Percentiles rank a stretch among this genome's conserved stretches.
These are phyloP conservation scores for Iphiclides podalirius DNA, from an alignment of 2,888 invertebrate species.

Conservation along the genomic window DNA sequence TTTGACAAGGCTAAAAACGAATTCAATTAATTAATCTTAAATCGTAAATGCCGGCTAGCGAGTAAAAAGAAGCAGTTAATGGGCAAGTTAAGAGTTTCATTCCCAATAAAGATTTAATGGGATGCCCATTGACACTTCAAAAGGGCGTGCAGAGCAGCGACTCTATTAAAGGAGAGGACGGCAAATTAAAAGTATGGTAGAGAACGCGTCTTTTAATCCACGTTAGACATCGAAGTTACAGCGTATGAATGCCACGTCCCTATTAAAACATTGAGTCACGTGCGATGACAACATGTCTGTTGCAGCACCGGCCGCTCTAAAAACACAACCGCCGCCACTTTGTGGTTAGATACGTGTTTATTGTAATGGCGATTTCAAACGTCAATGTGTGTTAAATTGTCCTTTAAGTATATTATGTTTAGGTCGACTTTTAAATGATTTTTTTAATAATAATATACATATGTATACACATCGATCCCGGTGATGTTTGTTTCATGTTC, in stretches of 20 bases:
- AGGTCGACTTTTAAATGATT: neutral
- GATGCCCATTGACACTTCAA: neutral
- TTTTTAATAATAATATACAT: neutral
- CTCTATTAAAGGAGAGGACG: neutral
- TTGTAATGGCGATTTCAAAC: neutral
- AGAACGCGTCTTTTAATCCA: too few species aligned
- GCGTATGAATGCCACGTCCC: conserved; percentile 3
- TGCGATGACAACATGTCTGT: conserved; percentile 25
- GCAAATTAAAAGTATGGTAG: too few species aligned
- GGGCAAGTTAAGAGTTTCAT: neutral
- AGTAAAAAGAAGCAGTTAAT: neutral
- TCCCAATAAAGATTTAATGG: neutral
- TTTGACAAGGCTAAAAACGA: neutral
- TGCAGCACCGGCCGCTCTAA: conserved; percentile 11
- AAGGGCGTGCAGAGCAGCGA: neutral
- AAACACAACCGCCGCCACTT: conserved; percentile 5
- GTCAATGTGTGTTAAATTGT: neutral
- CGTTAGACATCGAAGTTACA: neutral
- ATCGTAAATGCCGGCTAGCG: neutral
- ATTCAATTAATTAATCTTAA: neutral
- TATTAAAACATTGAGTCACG: conserved; percentile 28
- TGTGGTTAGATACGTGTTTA: conserved; percentile 8
- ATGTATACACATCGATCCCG: too few species aligned
- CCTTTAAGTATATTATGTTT: neutral
- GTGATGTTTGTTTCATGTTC: neutral